Evolutionary conservation across 2,797 vertebrate genomes (phyloP).

Genomic region (Todus mexicanus): DNA sequence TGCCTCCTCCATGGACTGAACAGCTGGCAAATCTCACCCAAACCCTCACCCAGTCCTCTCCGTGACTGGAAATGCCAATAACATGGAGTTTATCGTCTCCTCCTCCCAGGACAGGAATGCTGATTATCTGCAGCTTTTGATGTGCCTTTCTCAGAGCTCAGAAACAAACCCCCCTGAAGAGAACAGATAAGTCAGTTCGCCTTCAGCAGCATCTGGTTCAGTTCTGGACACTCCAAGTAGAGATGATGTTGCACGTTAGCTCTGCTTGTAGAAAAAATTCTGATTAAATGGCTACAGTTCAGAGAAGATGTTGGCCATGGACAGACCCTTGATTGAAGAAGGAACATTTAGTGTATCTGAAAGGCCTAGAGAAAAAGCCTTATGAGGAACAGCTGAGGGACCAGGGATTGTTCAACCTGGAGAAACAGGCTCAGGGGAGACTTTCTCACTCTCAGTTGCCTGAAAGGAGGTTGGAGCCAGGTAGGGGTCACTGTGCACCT

Average conservation of each 20-base stretch:
- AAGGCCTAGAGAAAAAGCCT: not conserved
- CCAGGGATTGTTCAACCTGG: not conserved
- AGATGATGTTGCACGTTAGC: not conserved
- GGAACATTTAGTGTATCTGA: not conserved
- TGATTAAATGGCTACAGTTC: not conserved
- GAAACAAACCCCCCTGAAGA: not conserved
- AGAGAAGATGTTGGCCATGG: not conserved
- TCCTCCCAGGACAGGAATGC: not conserved
- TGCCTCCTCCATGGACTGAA: not conserved
- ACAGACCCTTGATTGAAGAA: not conserved
- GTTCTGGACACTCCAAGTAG: not conserved
- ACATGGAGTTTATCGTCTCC: not conserved
- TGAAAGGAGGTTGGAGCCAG: not conserved
- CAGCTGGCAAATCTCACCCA: not conserved
- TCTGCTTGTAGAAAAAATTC: rapidly evolving
- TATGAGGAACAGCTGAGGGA: not conserved
- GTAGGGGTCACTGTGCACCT: not conserved
- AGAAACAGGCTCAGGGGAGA: not conserved
- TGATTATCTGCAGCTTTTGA: not conserved
- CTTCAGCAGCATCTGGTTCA: not conserved
- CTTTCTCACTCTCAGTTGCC: not conserved
- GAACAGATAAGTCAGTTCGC: not conserved
- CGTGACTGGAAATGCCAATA: not conserved
- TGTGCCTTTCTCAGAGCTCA: not conserved
- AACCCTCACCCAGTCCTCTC: not conserved